These are phyloP conservation scores for Chamaea fasciata DNA, from an alignment of 2,113 vertebrate species.

Conservation along the genomic window DNA sequence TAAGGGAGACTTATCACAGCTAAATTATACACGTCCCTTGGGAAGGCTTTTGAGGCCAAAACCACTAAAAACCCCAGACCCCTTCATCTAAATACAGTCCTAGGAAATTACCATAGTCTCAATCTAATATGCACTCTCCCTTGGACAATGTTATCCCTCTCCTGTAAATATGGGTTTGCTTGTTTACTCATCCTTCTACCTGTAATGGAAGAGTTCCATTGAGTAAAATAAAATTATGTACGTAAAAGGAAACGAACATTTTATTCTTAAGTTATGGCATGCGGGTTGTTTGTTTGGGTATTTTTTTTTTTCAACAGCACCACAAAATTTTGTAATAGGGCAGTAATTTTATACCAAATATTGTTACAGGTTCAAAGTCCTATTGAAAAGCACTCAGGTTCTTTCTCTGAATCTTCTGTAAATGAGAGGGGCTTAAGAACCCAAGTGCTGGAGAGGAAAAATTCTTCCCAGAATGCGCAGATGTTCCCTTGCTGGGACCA, in stretches of 20 bases:
- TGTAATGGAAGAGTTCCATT: background rate
- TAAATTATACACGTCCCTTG: background rate
- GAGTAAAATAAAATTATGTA: background rate
- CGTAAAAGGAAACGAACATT: background rate
- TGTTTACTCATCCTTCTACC: background rate
- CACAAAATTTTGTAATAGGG: background rate
- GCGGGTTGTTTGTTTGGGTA: background rate
- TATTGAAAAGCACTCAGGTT: background rate
- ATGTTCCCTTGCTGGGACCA: background rate
- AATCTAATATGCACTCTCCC: background rate
- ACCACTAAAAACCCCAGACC: background rate
- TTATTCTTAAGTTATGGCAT: background rate
- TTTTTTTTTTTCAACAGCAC: background rate
- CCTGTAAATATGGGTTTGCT: background rate
- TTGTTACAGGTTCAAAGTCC: background rate
- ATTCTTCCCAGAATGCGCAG: background rate
- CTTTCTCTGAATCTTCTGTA: background rate
- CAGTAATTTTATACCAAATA: background rate
- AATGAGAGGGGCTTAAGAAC: background rate
- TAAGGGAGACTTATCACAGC: background rate
- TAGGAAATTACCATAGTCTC: background rate
- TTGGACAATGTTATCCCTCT: background rate
- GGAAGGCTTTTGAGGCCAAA: constrained; percentile 24
- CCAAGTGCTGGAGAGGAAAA: background rate
- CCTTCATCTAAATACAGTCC: background rate